Percentiles rank a stretch among this genome's conserved stretches.
phyloP scores from a whole-genome alignment of 1,140 invertebrate genomes.

The Asbolus verrucosus region DNA sequence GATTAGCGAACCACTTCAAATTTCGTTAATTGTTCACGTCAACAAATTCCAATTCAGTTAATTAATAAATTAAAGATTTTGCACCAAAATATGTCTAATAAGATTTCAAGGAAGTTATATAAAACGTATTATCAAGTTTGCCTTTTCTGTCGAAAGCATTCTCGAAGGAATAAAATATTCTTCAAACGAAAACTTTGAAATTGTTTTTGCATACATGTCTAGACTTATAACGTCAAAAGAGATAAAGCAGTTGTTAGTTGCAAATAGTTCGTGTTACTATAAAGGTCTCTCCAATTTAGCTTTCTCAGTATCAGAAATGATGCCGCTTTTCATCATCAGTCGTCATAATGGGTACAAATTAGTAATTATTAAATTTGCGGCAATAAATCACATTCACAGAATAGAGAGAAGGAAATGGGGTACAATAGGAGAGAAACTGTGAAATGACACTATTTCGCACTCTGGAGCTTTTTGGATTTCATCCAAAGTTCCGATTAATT shows the following conservation, averaged over 20 bases:
- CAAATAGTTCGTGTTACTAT: no score
- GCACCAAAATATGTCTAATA: not conserved
- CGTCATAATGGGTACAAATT: no score
- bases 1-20: no score
- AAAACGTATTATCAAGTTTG: not conserved
- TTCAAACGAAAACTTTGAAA: not conserved
- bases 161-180: not conserved
- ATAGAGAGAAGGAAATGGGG: not conserved
- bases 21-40: no score
- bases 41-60: no score
- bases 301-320: no score
- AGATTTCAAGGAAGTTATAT: not conserved
- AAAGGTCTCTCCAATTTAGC: not conserved
- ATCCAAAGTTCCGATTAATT: not conserved
- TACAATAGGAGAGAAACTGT: not conserved
- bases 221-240: conserved; percentile 1
- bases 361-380: not conserved
- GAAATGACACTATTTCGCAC: conserved; percentile 1
- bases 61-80: no score
- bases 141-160: not conserved
- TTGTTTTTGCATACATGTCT: not conserved
- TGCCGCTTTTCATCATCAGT: no score
- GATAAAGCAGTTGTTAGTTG: not conserved
- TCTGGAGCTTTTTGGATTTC: not conserved
- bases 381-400: not conserved